Conservation (phyloP, 2,888 invertebrate species). For the Hoplodrina ambigua region DNA sequence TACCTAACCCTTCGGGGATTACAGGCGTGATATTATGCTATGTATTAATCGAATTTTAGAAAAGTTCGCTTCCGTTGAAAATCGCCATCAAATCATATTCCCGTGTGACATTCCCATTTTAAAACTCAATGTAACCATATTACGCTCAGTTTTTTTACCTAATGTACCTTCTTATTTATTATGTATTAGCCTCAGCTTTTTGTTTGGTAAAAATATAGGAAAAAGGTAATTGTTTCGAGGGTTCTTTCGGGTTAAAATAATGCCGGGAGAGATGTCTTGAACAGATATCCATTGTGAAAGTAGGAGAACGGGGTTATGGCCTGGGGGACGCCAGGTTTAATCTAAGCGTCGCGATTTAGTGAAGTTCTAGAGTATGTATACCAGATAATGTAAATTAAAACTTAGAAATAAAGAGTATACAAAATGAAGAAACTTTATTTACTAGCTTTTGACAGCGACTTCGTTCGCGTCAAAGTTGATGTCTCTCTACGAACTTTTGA, state of each 20-base stretch:
- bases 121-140: neutral
- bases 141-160: neutral
- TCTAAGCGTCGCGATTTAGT: neutral
- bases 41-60: too few relatives aligned
- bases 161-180: neutral
- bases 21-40: too few relatives aligned
- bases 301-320: conserved; percentile 3
- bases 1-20: too few relatives aligned
- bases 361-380: too few relatives aligned
- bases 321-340: neutral
- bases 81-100: too few relatives aligned
- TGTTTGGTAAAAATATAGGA: neutral
- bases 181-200: neutral
- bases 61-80: too few relatives aligned
- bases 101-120: neutral
- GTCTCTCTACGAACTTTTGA: too few relatives aligned
- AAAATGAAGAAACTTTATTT: too few relatives aligned
- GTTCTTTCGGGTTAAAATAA: conserved; percentile 31
- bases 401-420: too few relatives aligned
- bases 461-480: too few relatives aligned
- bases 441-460: too few relatives aligned
- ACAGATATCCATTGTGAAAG: conserved; percentile 39
- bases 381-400: too few relatives aligned
- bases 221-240: conserved; percentile 19
- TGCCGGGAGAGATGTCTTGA: conserved; percentile 41